Conservation (phyloP, 2,113 vertebrate genomes). For the Bos indicus region DNA sequence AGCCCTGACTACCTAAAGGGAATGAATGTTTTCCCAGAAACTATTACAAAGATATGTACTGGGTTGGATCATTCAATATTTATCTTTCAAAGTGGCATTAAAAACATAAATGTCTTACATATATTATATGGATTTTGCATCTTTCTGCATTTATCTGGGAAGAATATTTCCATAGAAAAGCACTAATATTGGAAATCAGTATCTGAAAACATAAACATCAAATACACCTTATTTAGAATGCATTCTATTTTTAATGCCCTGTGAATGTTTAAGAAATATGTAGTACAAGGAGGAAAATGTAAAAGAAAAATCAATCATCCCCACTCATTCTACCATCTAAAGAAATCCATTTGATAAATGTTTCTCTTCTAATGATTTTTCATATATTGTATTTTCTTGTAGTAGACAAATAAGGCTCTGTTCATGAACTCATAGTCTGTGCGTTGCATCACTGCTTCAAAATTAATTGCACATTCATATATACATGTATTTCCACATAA, state of each 20-base stretch:
- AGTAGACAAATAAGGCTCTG: no score
- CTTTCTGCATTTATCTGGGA: not conserved
- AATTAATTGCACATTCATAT: not conserved
- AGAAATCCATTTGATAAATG: not conserved
- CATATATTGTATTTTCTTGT: not conserved
- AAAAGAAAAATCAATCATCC: not conserved
- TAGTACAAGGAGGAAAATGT: not conserved
- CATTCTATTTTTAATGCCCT: not conserved
- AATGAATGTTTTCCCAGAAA: not conserved
- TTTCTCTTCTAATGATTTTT: not conserved
- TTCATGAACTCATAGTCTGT: not conserved
- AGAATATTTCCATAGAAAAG: not conserved
- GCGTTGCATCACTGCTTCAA: not conserved
- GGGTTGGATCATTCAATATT: not conserved
- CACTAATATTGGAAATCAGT: conserved; percentile 22
- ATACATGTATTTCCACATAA: not conserved
- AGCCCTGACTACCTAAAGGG: not conserved
- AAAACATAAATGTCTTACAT: not conserved
- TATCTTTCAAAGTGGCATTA: not conserved
- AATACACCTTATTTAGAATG: not conserved
- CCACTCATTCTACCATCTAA: not conserved
- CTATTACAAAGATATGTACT: not conserved
- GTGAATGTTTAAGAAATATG: not conserved
- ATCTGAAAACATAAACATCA: not conserved
- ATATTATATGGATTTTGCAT: not conserved